Percentiles rank a stretch among this genome's conserved stretches.
Conservation (phyloP, 1,140 invertebrate species). For the Heterodera carotae region DNA sequence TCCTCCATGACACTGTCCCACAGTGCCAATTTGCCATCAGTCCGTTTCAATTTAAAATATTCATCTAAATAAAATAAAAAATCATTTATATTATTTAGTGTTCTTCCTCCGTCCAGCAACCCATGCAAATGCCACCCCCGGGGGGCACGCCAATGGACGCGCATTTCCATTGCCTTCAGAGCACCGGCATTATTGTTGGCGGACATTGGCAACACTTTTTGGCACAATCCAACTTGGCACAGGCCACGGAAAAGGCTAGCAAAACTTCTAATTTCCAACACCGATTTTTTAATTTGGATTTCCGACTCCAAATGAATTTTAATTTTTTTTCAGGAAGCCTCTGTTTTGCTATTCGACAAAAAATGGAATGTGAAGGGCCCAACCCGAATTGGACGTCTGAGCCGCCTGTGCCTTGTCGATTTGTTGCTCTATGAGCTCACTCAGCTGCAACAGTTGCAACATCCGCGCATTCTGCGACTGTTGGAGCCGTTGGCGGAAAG, state of each 20-base stretch:
- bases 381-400: constrained; percentile 45
- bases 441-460: constrained; percentile 63
- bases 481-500: constrained; percentile 67
- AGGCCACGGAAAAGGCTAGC: constrained; percentile 10
- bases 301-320: too few species aligned
- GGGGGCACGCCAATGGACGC: constrained; percentile 17
- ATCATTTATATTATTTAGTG: background rate
- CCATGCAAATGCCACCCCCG: constrained; percentile 2
- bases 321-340: constrained; percentile 7
- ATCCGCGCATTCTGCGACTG: constrained; percentile 66
- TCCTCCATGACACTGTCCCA: constrained; percentile 13
- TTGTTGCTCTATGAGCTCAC: constrained; percentile 62
- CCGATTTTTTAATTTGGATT: background rate
- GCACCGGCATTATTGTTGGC: constrained; percentile 4
- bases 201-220: constrained; percentile 30
- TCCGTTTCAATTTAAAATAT: too few species aligned
- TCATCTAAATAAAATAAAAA: too few species aligned
- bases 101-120: constrained; percentile 5
- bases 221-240: constrained; percentile 23
- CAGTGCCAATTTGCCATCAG: background rate
- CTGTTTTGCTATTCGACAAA: constrained; percentile 67
- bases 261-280: background rate
- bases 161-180: constrained; percentile 16
- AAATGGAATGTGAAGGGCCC: constrained; percentile 66
- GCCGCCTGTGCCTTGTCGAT: constrained; percentile 66